A percentile compares a stretch with the other conserved stretches of the same genome.
Conservation (phyloP, 2,113 vertebrate genomes). For the Felis catus region DNA sequence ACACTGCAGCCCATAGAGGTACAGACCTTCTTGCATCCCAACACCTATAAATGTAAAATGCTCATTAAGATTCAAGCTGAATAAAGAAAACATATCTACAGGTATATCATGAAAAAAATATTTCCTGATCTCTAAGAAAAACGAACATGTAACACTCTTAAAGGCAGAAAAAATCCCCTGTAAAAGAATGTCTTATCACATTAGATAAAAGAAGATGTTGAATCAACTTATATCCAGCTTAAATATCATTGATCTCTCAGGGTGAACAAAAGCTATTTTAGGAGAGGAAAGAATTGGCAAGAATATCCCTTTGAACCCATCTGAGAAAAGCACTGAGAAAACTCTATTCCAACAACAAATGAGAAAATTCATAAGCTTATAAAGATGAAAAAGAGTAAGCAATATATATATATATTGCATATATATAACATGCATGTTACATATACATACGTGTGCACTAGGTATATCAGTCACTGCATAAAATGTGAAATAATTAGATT, state of each 20-base stretch:
- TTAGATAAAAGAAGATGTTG: not conserved
- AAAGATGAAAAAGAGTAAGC: not conserved
- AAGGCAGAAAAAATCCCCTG: not conserved
- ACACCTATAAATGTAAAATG: not conserved
- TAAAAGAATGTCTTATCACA: conserved; percentile 16
- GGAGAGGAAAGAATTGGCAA: not conserved
- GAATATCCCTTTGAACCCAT: not conserved
- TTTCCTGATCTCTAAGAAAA: not conserved
- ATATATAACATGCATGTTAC: not conserved
- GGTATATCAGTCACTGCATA: not conserved
- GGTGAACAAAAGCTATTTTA: not conserved
- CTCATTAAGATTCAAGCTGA: not conserved
- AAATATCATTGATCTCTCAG: not conserved
- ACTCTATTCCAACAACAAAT: not conserved
- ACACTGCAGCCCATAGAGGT: too few species aligned
- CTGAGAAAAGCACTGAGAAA: not conserved
- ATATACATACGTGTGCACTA: not conserved
- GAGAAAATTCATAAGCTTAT: not conserved
- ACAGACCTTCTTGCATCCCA: not conserved
- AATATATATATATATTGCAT: not conserved
- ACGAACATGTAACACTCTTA: not conserved
- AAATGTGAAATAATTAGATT: not conserved
- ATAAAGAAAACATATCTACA: not conserved
- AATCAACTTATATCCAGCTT: not conserved
- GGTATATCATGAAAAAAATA: not conserved